Percentiles rank a stretch among this genome's conserved stretches.
Evolutionary conservation across 1,140 invertebrate genomes (phyloP).

Genomic region (Chironomus tepperi): DNA sequence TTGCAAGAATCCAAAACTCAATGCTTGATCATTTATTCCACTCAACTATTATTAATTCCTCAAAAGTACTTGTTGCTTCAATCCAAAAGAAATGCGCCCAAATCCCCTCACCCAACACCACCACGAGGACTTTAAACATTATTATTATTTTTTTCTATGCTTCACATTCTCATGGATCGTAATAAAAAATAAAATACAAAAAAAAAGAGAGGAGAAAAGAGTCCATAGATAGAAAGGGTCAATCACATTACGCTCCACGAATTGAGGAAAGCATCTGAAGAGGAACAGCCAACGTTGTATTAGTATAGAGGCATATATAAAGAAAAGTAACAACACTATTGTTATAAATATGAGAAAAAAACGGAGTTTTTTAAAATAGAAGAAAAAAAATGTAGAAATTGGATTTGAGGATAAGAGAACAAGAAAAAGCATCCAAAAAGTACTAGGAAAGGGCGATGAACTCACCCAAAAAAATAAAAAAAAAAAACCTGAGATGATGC

Average conservation of each 20-base stretch:
- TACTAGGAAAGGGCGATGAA: conserved; percentile 15
- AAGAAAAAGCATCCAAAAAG: conserved; percentile 19
- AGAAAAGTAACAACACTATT: conserved; percentile 11
- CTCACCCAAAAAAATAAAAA: background rate
- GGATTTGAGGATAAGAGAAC: conserved; percentile 16
- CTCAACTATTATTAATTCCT: too few species aligned
- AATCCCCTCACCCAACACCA: background rate
- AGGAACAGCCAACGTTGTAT: conserved; percentile 16
- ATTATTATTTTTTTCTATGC: background rate
- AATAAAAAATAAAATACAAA: background rate
- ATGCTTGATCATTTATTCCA: too few species aligned
- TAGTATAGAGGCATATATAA: background rate
- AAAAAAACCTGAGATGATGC: conserved; percentile 10
- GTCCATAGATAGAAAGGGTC: conserved; percentile 16
- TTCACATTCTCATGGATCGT: conserved; percentile 17
- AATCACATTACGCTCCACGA: conserved; percentile 15
- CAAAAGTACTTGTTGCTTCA: too few species aligned
- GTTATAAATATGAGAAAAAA: background rate
- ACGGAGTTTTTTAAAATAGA: conserved; percentile 21
- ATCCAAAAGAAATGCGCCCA: background rate
- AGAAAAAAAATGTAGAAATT: conserved; percentile 16
- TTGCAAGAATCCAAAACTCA: too few species aligned
- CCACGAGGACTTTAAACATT: background rate
- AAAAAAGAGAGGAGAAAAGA: background rate
- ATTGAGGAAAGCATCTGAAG: conserved; percentile 18